Evolutionary conservation across 2,888 invertebrate genomes (phyloP), one percentile per base, ranked within the genome.

Genomic region (Camponotus fellah): DNA sequence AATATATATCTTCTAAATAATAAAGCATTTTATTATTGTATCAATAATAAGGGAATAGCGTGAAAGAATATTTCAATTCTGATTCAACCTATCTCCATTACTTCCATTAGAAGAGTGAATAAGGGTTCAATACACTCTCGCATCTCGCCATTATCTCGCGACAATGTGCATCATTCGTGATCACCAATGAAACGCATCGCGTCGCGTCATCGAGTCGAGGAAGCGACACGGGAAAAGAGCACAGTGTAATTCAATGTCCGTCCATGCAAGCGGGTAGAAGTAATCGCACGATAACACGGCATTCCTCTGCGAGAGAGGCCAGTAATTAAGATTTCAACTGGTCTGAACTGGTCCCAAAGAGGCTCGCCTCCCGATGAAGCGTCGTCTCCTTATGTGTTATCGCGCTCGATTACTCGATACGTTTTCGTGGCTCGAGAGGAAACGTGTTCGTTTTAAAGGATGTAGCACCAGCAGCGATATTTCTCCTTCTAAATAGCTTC

Each of bases 281-380:
- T 89, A 88, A 88, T 84, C 84, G 83, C 76, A 53, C 86, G 89
- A 89, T 89, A 89, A 89, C 88, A 83, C 85, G 82, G 83, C 88
- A 90, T 90, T 90, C 90, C 90, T 76, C 58, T 68, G 82, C 83
- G 90, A 86, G 88, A 87, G 87, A 87, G 87, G 80, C 79, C 82
- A 91, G 92, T 94, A 93, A 93, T 94, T 94, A 93, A 94, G 93
- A 92, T 91, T 91, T 93, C 91, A 91, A 91, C 92, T 90, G 91
- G 91, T 92, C 91, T 93, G 91, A 91, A 91, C 92, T 89, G 91
- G 91, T 89, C 89, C 88, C 86, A 82, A 72, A 72, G 88, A 74
- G 87, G 85, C 86, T 85, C 85, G 86, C 83, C 79, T 82, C 65
- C 76, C 68, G 56, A 49, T 46, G 62, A 64, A 10, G n/a, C 80